Evolutionary conservation across 2,113 vertebrate species (phyloP), one percentile per base, ranked within the genome.

Genomic region (Amia ocellicauda): DNA sequence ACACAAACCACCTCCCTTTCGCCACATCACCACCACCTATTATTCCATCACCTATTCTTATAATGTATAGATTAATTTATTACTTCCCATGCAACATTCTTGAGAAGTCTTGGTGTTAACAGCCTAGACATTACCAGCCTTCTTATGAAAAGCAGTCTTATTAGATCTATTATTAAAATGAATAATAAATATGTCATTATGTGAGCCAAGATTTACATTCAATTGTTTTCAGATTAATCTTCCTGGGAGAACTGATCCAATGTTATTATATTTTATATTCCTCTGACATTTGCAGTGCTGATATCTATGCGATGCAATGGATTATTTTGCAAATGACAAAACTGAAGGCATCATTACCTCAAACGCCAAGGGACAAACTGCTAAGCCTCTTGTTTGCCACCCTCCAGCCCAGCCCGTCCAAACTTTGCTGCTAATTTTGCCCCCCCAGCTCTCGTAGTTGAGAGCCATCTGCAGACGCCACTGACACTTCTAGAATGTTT

Each of bases 361-460:
- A 24, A 27, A 27, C 17, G 52, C 24, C 3, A 4, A 24, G 24
- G 17, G 24, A 13, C 24, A 55, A 14, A 17, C 19, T 16, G 5
- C 27, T 20, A 27, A 8, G 3, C 23, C 24, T 16, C 16, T 11
- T 61, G 36, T 36, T 24, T 40, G 24, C 17, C 36, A 19, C 17
- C 16, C 27, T 27, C 31, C 51, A 40, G 22, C 43, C 58, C 11
- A 49, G 10, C 28, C 60, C 27, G 36, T 67, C 61, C 16, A 28
- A 54, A 54, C 22, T 54, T 54, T 24, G 16, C 26, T 16, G 24
- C 2, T 3, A 51, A 28, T 14, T 16, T 11, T 24, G 5, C 9
- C 9, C 52, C 23, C 26, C 16, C 23, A 24, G 7, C 52, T 54
- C 1, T 5, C 2, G 2, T 23, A 23, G 3, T 20, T 24, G 19